Base-by-base conservation (phyloP, 2,888 invertebrate species). In the Onthophagus sagittarius region DNA sequence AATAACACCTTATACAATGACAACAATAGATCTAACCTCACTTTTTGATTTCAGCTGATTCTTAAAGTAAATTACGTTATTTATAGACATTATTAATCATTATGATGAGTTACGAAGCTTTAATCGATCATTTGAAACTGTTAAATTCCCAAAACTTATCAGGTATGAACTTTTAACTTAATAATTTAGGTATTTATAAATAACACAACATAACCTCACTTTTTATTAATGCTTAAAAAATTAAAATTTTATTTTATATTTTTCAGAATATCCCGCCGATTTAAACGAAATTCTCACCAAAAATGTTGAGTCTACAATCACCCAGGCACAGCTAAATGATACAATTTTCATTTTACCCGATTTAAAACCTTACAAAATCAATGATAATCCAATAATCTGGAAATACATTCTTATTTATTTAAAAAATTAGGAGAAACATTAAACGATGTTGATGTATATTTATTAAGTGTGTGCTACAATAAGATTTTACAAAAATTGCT, bases 401-500 rank as follows among this genome's bases (percentile, higher is more conserved):
- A 82, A 81, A 71, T 89, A 87, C 80, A 77, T 77, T 83, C 87
- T 62, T 80, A 83, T 77, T 83, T 88, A 77, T 84, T 89, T 69
- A 84, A 81, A 78, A 82, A 75, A 78, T 86, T 82, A 79, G 84
- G 75, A 31, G 72, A 70, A 6, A 53, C 72, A 69, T 72, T 77
- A 53, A 64, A 74, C 15, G 33, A 70, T 13, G 71, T 70, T 5
- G 63, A 71, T 11, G 82, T 82, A 14, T 81, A 86, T 77, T 81
- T 88, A 13, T 85, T 94, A 65, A 93, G 92, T 83, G 89, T 93
- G 0, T 89, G 88, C 78, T 89, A 93, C 82, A 90, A 90, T 79
- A 91, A 89, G 83, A 83, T 86, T n/a, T 80, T 94, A 5, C 87
- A 90, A n/a, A n/a, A n/a, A n/a, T n/a, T n/a, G n/a, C n/a, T n/a